Evolutionary conservation across 2,888 invertebrate species (phyloP).

Genomic region (Cybosia mesomella): DNA sequence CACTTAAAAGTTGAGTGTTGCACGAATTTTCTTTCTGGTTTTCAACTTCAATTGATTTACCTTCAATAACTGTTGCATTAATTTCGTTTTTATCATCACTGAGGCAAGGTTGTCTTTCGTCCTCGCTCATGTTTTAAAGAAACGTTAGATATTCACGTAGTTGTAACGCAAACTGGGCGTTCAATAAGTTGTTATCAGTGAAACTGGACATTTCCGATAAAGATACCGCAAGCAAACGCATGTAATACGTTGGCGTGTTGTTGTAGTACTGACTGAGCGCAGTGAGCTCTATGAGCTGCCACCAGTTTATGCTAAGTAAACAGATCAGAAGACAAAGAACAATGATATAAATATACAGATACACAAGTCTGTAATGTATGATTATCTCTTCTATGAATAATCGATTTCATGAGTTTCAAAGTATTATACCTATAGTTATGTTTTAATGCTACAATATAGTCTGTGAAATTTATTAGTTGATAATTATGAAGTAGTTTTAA

Average conservation of each 20-base stretch:
- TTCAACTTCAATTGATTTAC: constrained; percentile 28
- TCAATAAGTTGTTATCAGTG: constrained; percentile 56
- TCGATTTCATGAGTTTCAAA: neutral
- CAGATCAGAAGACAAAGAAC: constrained; percentile 66
- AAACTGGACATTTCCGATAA: constrained; percentile 64
- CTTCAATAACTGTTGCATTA: constrained; percentile 29
- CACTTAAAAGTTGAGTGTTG: constrained; percentile 32
- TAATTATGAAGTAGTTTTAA: neutral
- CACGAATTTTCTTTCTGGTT: constrained; percentile 31
- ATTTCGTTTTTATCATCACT: constrained; percentile 43
- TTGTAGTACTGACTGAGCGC: constrained; percentile 50
- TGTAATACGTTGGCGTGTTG: constrained; percentile 49
- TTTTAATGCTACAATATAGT: neutral
- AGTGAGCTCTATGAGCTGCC: constrained; percentile 35
- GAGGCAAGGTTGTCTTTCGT: constrained; percentile 57
- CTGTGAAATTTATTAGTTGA: neutral
- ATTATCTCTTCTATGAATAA: constrained; percentile 10
- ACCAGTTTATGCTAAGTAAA: constrained; percentile 67
- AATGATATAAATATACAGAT: constrained; percentile 32
- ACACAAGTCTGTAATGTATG: constrained; percentile 15
- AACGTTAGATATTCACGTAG: constrained; percentile 29
- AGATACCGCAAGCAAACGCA: constrained; percentile 56
- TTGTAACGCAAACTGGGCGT: constrained; percentile 38
- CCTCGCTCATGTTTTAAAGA: constrained; percentile 66
- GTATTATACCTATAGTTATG: too few species aligned